These are phyloP conservation scores for Bemisia tabaci DNA, from an alignment of 1,140 invertebrate genomes.

Conservation along the genomic window DNA sequence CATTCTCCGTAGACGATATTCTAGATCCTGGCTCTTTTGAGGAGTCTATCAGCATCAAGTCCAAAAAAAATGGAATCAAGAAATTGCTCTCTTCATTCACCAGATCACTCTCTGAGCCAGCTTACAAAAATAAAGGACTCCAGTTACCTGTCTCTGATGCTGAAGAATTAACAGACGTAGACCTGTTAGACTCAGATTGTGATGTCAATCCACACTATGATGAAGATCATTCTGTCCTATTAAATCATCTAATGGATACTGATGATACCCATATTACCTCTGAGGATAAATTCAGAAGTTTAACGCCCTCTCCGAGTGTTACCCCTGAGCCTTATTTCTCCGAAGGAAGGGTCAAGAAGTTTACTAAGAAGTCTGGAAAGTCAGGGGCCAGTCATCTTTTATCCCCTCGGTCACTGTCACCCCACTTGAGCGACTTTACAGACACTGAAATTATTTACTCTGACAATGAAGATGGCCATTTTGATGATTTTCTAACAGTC, in stretches of 20 bases:
- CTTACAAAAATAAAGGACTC: neutral
- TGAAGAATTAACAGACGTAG: constrained; percentile 13
- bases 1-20: constrained; percentile 11
- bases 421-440: constrained; percentile 21
- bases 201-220: constrained; percentile 11
- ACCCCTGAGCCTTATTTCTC: constrained; percentile 12
- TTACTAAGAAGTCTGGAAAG: neutral
- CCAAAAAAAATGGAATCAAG: constrained; percentile 1
- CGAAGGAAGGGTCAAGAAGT: neutral
- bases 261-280: neutral
- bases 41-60: constrained; percentile 6
- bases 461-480: constrained; percentile 25
- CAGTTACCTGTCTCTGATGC: constrained; percentile 8
- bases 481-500: constrained; percentile 11
- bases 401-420: constrained; percentile 14
- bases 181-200: constrained; percentile 10
- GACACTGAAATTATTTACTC: constrained; percentile 26
- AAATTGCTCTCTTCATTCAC: neutral
- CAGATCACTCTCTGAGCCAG: neutral
- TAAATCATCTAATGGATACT: constrained; percentile 8
- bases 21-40: constrained; percentile 11
- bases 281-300: constrained; percentile 2
- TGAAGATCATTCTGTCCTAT: constrained; percentile 8
- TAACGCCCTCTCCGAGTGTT: constrained; percentile 11
- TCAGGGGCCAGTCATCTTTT: neutral